These are phyloP conservation scores for Atta texana DNA, from an alignment of 1,140 invertebrate genomes.

Conservation along the genomic window DNA sequence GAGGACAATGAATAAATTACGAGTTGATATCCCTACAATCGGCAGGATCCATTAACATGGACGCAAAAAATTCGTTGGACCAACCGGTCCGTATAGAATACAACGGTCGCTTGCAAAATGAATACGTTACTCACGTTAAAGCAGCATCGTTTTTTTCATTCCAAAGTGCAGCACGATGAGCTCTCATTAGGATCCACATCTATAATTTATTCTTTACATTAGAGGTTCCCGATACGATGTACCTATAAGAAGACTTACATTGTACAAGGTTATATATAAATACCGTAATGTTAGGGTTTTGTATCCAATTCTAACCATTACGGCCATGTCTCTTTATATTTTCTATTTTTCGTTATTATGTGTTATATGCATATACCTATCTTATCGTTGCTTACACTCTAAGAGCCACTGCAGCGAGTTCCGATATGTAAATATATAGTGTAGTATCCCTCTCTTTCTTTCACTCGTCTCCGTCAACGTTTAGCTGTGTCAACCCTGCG, in stretches of 20 bases:
- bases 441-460: background rate
- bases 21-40: slow-evolving; percentile 34
- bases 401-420: background rate
- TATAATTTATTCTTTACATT: slow-evolving; percentile 32
- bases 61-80: slow-evolving; percentile 19
- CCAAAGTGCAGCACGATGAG: slow-evolving; percentile 2
- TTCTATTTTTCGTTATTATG: slow-evolving; percentile 33
- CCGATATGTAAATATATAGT: slow-evolving; percentile 19
- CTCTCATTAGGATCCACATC: slow-evolving; percentile 12
- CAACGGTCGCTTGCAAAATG: background rate
- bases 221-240: background rate
- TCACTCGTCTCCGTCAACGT: background rate
- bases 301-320: slow-evolving; percentile 13
- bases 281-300: background rate
- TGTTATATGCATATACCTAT: background rate
- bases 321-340: background rate
- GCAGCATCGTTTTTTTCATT: background rate
- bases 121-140: background rate
- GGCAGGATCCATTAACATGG: slow-evolving; percentile 31
- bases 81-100: background rate
- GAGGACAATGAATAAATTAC: slow-evolving; percentile 61
- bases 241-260: background rate
- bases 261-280: background rate
- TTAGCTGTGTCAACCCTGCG: slow-evolving; percentile 42
- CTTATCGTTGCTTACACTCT: background rate